A percentile compares a stretch with the other conserved stretches of the same genome.
Conservation (phyloP, 2,797 vertebrate genomes). For the Ptychadena robeensis region DNA sequence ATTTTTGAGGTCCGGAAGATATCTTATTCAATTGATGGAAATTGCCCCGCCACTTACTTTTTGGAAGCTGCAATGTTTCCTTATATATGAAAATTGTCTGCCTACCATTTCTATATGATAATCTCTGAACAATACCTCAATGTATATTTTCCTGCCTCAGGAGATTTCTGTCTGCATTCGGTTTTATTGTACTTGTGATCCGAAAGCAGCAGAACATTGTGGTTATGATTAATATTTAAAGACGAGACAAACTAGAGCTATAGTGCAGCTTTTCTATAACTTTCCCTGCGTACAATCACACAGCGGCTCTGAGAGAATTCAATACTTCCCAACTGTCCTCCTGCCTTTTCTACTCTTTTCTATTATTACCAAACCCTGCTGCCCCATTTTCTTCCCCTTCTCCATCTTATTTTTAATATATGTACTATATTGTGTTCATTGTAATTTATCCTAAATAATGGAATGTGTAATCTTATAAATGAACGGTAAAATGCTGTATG, state of each 20-base stretch:
- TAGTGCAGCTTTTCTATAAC: background rate
- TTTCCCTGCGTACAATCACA: background rate
- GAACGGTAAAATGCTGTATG: too few species aligned
- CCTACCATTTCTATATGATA: constrained; percentile 4
- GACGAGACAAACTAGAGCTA: background rate
- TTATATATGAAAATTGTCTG: background rate
- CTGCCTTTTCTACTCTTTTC: too few species aligned
- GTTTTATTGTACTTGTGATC: constrained; percentile 25
- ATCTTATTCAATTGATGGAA: too few species aligned
- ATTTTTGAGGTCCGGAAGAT: too few species aligned
- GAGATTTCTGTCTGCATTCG: constrained; percentile 1
- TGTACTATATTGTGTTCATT: too few species aligned
- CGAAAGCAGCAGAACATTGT: constrained; percentile 25
- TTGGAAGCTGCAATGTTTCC: background rate
- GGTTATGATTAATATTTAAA: constrained; percentile 40
- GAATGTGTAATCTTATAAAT: too few species aligned
- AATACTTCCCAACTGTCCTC: too few species aligned
- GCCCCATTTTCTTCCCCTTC: too few species aligned
- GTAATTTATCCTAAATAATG: too few species aligned
- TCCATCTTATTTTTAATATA: too few species aligned
- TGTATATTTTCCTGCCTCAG: background rate
- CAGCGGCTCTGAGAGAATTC: background rate
- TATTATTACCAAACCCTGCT: too few species aligned
- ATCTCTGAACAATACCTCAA: constrained; percentile 8
- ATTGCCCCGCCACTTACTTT: background rate